These are phyloP conservation scores for Anhinga anhinga DNA, from an alignment of 2,113 vertebrate species.

Conservation along the genomic window DNA sequence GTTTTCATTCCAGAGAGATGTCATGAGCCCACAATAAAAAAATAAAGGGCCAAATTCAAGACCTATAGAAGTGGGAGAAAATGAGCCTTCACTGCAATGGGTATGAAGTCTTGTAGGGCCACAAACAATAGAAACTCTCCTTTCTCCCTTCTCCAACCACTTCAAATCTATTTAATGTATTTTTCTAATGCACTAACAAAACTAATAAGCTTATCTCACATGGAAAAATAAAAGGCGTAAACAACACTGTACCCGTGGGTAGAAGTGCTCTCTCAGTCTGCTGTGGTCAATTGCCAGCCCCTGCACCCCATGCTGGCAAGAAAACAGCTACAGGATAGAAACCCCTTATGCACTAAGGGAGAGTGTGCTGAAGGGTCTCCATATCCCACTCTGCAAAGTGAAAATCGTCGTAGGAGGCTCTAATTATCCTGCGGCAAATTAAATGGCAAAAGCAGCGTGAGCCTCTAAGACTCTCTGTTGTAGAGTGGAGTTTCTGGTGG, in stretches of 20 bases:
- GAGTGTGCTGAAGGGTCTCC: not conserved
- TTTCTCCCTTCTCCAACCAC: not conserved
- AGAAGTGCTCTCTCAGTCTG: not conserved
- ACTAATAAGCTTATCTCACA: not conserved
- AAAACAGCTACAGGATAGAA: not conserved
- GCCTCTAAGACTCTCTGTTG: not conserved
- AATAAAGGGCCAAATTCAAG: not conserved
- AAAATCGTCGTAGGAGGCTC: constrained; percentile 41
- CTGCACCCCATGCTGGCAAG: constrained; percentile 24
- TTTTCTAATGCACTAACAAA: not conserved
- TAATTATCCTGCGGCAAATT: constrained; percentile 56
- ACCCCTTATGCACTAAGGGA: not conserved
- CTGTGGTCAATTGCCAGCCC: not conserved
- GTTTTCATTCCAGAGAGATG: not conserved
- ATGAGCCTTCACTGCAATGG: not conserved
- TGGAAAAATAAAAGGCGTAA: constrained; percentile 5
- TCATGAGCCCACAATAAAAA: not conserved
- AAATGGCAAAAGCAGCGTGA: constrained; percentile 60
- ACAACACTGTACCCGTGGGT: not conserved
- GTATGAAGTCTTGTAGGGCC: not conserved
- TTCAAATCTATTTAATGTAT: not conserved
- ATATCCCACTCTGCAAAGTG: constrained; percentile 49
- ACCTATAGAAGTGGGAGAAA: not conserved
- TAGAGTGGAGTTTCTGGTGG: not conserved
- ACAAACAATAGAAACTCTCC: not conserved